phyloP scores from a whole-genome alignment of 1,140 invertebrate species.

The Diprion similis region DNA sequence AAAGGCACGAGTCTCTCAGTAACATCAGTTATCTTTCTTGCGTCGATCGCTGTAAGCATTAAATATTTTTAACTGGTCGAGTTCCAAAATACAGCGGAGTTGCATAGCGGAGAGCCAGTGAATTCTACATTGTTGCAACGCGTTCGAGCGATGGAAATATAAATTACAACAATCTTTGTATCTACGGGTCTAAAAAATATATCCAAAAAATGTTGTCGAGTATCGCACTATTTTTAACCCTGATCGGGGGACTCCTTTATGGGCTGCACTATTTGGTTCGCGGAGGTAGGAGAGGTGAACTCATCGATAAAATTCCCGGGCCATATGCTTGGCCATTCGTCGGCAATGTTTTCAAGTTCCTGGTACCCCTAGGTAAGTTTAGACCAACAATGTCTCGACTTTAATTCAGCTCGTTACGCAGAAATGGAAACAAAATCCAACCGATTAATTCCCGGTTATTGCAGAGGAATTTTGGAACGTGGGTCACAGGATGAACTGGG shows the following conservation, averaged over 20 bases:
- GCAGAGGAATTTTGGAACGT: conserved; percentile 34
- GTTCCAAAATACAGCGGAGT: too few relatives aligned
- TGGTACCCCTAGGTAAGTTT: conserved; percentile 28
- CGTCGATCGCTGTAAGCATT: too few relatives aligned
- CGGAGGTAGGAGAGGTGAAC: conserved; percentile 22
- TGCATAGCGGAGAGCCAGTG: too few relatives aligned
- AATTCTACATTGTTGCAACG: too few relatives aligned
- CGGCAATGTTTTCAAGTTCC: conserved; percentile 32
- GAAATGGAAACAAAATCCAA: neutral
- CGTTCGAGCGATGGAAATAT: too few relatives aligned
- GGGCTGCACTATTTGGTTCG: conserved; percentile 19
- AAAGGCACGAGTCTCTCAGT: too few relatives aligned
- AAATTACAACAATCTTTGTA: too few relatives aligned
- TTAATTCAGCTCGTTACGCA: neutral
- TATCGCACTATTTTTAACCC: neutral
- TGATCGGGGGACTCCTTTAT: neutral
- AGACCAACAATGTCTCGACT: neutral
- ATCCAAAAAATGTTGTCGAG: neutral
- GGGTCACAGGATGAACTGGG: conserved; percentile 13
- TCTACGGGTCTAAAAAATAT: too few relatives aligned
- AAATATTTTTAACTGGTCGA: too few relatives aligned
- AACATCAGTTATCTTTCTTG: too few relatives aligned
- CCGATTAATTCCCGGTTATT: conserved; percentile 15
- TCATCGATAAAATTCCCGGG: conserved; percentile 39
- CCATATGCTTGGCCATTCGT: conserved; percentile 32